Evolutionary conservation across 2,888 invertebrate species (phyloP).

Genomic region (Parnassius smintheus): DNA sequence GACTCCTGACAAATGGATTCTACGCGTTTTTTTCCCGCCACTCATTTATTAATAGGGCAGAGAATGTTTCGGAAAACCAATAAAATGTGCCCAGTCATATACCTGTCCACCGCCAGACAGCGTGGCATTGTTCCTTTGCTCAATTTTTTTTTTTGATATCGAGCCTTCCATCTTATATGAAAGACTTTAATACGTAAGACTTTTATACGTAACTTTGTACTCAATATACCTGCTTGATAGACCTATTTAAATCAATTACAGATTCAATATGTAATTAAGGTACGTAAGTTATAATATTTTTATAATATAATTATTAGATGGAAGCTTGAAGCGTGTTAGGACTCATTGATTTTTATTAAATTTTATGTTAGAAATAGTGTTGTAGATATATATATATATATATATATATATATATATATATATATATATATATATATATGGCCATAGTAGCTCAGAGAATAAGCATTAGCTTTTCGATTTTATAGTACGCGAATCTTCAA

Average conservation of each 20-base stretch:
- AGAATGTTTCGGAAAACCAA: slow-evolving; percentile 81
- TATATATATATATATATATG: too few species aligned
- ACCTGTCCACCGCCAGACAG: slow-evolving; percentile 78
- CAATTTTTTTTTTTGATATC: slow-evolving; percentile 46
- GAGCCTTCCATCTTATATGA: slow-evolving; percentile 44
- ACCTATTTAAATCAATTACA: slow-evolving; percentile 36
- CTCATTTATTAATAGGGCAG: slow-evolving; percentile 80
- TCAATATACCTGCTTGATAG: slow-evolving; percentile 41
- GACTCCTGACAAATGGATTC: slow-evolving; percentile 79
- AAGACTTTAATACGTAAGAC: slow-evolving; percentile 36
- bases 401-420: too few species aligned
- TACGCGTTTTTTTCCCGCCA: slow-evolving; percentile 74
- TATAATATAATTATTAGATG: too few species aligned
- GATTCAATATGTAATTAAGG: slow-evolving; percentile 27
- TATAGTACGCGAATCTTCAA: too few species aligned
- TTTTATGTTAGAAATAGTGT: too few species aligned
- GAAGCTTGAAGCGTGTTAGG: too few species aligned
- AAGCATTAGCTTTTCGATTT: too few species aligned
- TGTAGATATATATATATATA: too few species aligned
- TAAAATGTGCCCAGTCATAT: slow-evolving; percentile 81
- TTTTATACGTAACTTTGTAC: slow-evolving; percentile 37
- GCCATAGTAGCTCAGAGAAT: too few species aligned
- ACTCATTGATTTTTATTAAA: too few species aligned
- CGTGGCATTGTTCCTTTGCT: slow-evolving; percentile 72
- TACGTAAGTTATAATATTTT: background rate